Base-by-base conservation (phyloP, 2,113 vertebrate genomes). In the Tauraco erythrolophus region DNA sequence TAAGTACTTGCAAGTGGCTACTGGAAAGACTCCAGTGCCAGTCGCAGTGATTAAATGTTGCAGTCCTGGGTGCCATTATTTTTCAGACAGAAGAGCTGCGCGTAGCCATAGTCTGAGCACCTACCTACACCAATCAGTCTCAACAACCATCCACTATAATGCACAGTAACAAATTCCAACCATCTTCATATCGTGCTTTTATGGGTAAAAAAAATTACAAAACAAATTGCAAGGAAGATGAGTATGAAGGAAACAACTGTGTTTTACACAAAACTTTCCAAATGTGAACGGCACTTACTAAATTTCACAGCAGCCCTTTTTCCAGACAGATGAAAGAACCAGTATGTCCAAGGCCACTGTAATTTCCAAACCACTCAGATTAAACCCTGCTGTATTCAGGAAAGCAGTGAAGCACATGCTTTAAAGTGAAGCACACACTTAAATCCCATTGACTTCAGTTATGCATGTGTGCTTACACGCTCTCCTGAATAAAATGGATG, bases 391-490 rank as follows among this genome's bases (percentile, higher is more conserved):
- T 33, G 92, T 39, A 87, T 87, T 97, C 86, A 94, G 86, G 79
- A 79, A 88, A 87, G 83, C 54, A 13, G 53, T 65, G 89, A 94
- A 95, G 91, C 92, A 95, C 95, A 31, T 80, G 95, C 94, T 97
- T 94, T 92, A 85, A 79, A 97, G 89, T 94, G 96, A 94, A 97
- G 97, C 66, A 92, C 95, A 76, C 82, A 90, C 94, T 96, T 84
- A 94, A 95, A 92, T 92, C 86, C 89, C 80, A 95, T 87, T 95
- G 95, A 97, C 94, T 95, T 89, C 86, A 82, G 92, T 69, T 86
- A 91, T 68, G 77, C 65, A 60, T 87, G 83, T 91, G 88, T 35
- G 91, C 96, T 91, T 88, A 92, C 80, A 78, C 2, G 1, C 84
- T 94, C 95, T 97, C 96, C 69, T 91, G 91, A 95, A 95, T 86